Evolutionary conservation across 1,140 invertebrate species (phyloP).

Genomic region (Calliopsis andreniformis): DNA sequence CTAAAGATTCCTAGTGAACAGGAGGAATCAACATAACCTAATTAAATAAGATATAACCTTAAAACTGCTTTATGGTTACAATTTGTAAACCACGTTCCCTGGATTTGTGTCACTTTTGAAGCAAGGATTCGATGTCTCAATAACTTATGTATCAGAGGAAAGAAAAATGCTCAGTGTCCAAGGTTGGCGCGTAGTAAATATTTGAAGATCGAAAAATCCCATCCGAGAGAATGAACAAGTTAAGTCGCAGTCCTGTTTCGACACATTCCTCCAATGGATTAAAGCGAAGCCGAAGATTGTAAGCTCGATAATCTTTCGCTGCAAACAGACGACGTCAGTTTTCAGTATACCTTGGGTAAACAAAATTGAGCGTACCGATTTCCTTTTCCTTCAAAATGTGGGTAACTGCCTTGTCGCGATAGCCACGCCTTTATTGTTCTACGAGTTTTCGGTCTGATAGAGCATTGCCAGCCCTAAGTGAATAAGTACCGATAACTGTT

Average conservation of each 20-base stretch:
- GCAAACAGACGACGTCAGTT: background rate
- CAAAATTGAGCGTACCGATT: constrained; percentile 9
- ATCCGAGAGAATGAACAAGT: too few relatives aligned
- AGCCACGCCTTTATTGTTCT: constrained; percentile 25
- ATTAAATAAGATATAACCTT: too few relatives aligned
- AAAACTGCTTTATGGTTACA: too few relatives aligned
- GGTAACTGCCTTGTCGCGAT: background rate
- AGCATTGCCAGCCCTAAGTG: background rate
- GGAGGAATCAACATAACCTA: too few relatives aligned
- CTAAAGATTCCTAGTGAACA: too few relatives aligned
- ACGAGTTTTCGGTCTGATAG: constrained; percentile 10
- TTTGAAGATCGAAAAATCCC: too few relatives aligned
- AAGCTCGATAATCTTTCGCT: constrained; percentile 5
- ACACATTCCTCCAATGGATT: constrained; percentile 10
- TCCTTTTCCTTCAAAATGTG: constrained; percentile 2
- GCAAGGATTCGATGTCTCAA: too few relatives aligned
- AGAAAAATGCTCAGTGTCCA: too few relatives aligned
- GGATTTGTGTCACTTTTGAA: too few relatives aligned
- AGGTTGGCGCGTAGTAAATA: too few relatives aligned
- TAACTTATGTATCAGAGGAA: too few relatives aligned
- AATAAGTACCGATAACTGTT: constrained; percentile 43
- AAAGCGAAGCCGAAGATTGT: background rate
- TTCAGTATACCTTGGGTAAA: constrained; percentile 23
- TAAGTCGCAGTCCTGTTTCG: background rate
- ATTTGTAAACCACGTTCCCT: too few relatives aligned